Evolutionary conservation across 2,113 vertebrate species (phyloP), one percentile per base, ranked within the genome.

Genomic region (Mesitornis unicolor): DNA sequence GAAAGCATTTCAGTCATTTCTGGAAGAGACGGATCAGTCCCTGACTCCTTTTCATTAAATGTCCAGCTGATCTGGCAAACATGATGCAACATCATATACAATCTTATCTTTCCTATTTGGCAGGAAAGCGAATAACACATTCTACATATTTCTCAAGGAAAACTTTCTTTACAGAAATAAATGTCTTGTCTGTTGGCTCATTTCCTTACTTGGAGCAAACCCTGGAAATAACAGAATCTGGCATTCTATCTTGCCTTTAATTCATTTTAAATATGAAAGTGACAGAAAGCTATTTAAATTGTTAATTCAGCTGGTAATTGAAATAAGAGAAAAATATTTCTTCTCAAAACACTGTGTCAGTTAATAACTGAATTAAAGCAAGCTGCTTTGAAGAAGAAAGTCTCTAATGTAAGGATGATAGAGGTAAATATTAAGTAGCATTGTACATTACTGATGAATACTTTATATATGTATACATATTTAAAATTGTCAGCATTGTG

Each of bases 11-110:
- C 77, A 78, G 69, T n/a, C 25, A 15, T 68, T 84, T 84, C n/a
- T 82, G 65, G 24, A 61, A 84, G 65, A 79, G n/a, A 42, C 73
- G 61, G 42, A 89, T 95, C 76, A 95, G 60, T 17, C 65, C 57
- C n/a, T n/a, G n/a, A 63, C 21, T 95, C 65, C 13, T 85, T 89
- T 96, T 91, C 54, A 91, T 82, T 95, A 94, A 82, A 56, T 65
- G 61, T 94, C 75, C 78, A 91, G 61, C 89, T 96, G 87, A 97
- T 95, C 84, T 94, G 89, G 61, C 87, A 93, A 79, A 69, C 61
- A 24, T 35, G 74, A 61, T 89, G 28, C 35, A 84, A 64, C 25
- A 65, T 79, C 36, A 38, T 59, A 21, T 74, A 36, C 79, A 25
- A 54, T 67, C 89, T 93, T 96, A 93, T 96, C 94, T 96, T 91